phyloP scores from a whole-genome alignment of 2,888 invertebrate genomes.

The Cheilosia urbana region DNA sequence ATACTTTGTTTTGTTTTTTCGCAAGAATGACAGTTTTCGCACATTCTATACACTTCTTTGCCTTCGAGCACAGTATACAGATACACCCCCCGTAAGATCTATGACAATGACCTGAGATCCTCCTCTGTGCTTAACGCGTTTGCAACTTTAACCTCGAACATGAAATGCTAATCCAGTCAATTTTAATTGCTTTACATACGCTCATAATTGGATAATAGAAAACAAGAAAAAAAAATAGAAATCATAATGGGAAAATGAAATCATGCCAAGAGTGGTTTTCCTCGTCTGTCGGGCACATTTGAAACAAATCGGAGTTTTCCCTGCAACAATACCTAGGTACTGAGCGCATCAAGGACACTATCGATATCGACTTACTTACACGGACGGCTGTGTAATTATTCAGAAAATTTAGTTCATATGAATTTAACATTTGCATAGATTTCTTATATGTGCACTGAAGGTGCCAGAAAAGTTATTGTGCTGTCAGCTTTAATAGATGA shows the following conservation, averaged over 20 bases:
- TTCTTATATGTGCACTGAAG: slow-evolving; percentile 43
- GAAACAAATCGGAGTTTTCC: slow-evolving; percentile 25
- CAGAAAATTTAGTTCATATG: slow-evolving; percentile 54
- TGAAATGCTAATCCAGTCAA: slow-evolving; percentile 46
- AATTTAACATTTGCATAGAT: slow-evolving; percentile 51
- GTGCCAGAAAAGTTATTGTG: slow-evolving; percentile 46
- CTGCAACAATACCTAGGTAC: slow-evolving; percentile 44
- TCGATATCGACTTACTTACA: slow-evolving; percentile 42
- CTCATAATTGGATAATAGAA: slow-evolving; percentile 21
- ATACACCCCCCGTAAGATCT: neutral
- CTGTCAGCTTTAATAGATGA: slow-evolving; percentile 58
- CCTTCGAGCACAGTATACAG: neutral
- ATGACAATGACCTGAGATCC: slow-evolving; percentile 20
- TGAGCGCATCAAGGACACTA: slow-evolving; percentile 64
- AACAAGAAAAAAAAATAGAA: slow-evolving; percentile 12
- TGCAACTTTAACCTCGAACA: slow-evolving; percentile 34
- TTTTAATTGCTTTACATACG: slow-evolving; percentile 51
- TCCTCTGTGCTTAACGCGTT: slow-evolving; percentile 2
- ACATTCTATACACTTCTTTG: too few species aligned
- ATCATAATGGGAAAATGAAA: slow-evolving; percentile 33
- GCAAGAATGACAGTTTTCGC: neutral
- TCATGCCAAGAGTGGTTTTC: slow-evolving; percentile 41
- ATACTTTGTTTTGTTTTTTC: neutral
- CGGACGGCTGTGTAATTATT: slow-evolving; percentile 42
- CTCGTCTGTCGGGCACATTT: slow-evolving; percentile 17